Percentiles rank a stretch among this genome's conserved stretches.
Evolutionary conservation across 2,113 vertebrate genomes (phyloP).

Genomic region (Fregata magnificens): DNA sequence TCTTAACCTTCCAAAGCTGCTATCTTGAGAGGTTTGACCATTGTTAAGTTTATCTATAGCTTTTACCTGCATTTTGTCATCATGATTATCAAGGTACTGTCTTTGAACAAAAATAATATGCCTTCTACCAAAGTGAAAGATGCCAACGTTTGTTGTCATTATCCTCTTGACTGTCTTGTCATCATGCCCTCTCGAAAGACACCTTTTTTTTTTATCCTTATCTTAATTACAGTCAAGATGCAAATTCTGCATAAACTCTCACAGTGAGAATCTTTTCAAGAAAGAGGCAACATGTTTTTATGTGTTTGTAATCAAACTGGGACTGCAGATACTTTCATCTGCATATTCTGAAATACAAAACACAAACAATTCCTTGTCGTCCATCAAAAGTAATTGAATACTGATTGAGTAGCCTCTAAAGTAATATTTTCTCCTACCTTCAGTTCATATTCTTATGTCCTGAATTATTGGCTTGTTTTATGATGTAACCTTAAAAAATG

Average conservation of each 20-base stretch:
- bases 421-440: neutral
- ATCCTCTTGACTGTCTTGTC: neutral
- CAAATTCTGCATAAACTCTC: neutral
- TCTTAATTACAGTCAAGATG: constrained; percentile 3
- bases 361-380: neutral
- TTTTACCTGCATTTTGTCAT: neutral
- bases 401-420: neutral
- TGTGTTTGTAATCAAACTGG: neutral
- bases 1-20: neutral
- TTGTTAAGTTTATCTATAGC: neutral
- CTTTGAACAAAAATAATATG: neutral
- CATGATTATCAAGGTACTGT: neutral
- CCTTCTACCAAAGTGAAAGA: neutral
- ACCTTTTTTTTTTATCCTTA: neutral
- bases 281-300: neutral
- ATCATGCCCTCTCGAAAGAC: neutral
- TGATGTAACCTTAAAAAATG: neutral
- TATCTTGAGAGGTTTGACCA: neutral
- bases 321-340: neutral
- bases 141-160: neutral
- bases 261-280: neutral
- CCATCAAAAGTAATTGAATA: neutral
- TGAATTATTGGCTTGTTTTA: neutral
- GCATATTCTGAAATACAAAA: neutral
- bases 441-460: neutral